Evolutionary conservation across 2,797 vertebrate genomes (phyloP).

Genomic region (Anabas testudineus): DNA sequence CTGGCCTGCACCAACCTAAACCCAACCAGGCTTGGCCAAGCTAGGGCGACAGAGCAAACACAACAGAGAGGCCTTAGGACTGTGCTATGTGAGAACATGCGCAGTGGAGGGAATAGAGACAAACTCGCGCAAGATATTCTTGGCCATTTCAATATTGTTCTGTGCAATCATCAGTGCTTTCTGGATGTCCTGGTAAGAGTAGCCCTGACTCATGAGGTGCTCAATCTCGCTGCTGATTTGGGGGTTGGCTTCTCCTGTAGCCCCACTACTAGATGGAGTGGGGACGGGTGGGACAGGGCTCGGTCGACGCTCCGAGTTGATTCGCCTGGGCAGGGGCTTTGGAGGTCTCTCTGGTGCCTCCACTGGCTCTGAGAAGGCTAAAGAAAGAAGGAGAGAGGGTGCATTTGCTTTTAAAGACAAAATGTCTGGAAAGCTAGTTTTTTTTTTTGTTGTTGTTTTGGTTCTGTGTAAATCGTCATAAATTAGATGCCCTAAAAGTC

Average conservation of each 20-base stretch:
- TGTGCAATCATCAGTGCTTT: conserved; percentile 98
- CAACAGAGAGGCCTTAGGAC: conserved; percentile 20
- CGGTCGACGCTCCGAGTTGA: conserved; percentile 93
- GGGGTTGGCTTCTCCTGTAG: conserved; percentile 72
- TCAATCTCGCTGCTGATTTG: conserved; percentile 95
- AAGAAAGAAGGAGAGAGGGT: conserved; percentile 1
- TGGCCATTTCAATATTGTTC: conserved; percentile 99
- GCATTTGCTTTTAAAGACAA: neutral
- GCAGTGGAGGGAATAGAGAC: conserved; percentile 93
- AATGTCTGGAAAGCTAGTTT: neutral
- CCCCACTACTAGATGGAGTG: conserved; percentile 17
- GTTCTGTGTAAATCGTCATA: neutral
- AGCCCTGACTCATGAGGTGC: conserved; percentile 96
- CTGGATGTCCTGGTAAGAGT: conserved; percentile 99
- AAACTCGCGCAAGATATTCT: conserved; percentile 97
- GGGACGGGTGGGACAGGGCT: conserved; percentile 76
- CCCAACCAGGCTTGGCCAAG: conserved; percentile 64
- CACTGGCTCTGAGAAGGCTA: conserved; percentile 86
- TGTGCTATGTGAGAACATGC: conserved; percentile 94
- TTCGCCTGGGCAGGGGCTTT: conserved; percentile 93
- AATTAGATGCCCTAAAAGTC: neutral
- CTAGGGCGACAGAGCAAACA: conserved; percentile 62
- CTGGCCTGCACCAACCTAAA: conserved; percentile 53
- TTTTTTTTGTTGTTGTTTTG: no score
- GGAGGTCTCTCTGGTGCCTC: conserved; percentile 95